Evolutionary conservation across 2,113 vertebrate genomes (phyloP).

Genomic region (Passer domesticus): DNA sequence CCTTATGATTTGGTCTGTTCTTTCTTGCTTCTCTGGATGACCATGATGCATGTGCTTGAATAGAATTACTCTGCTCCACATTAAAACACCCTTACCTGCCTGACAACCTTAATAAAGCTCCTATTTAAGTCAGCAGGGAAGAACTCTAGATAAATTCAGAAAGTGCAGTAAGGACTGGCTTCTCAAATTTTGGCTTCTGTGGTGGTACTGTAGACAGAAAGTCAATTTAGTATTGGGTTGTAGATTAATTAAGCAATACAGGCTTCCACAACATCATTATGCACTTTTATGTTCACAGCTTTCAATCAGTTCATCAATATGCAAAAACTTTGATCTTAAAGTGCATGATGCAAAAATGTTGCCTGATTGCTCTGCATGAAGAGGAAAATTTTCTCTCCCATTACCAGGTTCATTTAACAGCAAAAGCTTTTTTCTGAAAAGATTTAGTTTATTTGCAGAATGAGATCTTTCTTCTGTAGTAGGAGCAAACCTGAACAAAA

Average conservation of each 20-base stretch:
- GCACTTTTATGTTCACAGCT: neutral
- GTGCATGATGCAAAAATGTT: neutral
- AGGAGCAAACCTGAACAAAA: neutral
- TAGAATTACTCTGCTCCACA: neutral
- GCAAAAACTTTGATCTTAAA: neutral
- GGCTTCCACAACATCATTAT: neutral
- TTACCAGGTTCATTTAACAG: neutral
- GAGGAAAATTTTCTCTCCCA: neutral
- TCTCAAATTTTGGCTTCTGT: neutral
- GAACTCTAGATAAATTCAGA: neutral
- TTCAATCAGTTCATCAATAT: neutral
- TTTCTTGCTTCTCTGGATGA: neutral
- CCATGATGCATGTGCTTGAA: neutral
- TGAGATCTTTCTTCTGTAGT: neutral
- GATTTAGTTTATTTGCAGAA: neutral
- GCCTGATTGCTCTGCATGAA: neutral
- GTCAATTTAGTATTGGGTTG: neutral
- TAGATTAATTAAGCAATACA: neutral
- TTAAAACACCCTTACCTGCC: neutral
- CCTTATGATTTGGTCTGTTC: neutral
- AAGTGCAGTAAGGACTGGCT: neutral
- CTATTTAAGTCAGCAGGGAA: neutral
- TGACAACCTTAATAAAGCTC: neutral
- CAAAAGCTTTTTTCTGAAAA: neutral
- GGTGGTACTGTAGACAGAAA: neutral